Evolutionary conservation across 2,113 vertebrate species (phyloP).

Genomic region (Coptodon rendalli): DNA sequence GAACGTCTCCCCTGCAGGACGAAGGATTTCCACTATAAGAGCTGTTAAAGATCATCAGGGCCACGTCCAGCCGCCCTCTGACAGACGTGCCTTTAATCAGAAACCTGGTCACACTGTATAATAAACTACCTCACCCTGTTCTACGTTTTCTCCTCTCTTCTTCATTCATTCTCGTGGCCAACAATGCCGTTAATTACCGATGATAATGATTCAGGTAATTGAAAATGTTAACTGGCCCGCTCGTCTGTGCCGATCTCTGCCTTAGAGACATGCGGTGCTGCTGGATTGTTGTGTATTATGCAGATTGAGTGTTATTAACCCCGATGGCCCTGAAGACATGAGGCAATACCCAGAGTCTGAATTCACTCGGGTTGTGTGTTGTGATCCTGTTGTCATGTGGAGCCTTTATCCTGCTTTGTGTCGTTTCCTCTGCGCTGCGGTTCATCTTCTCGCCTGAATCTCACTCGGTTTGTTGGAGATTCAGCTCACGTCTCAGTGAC

Average conservation of each 20-base stretch:
- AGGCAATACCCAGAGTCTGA: slow-evolving; percentile 21
- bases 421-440: not conserved
- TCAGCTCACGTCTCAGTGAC: not conserved
- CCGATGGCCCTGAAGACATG: slow-evolving; percentile 5
- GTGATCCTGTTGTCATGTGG: not conserved
- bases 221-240: not conserved
- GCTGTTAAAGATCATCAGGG: not conserved
- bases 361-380: not conserved
- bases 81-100: not conserved
- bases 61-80: not conserved
- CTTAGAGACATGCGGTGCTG: not conserved
- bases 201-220: not conserved
- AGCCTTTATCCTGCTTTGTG: not conserved
- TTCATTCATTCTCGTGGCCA: not conserved
- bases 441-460: not conserved
- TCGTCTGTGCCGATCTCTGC: not conserved
- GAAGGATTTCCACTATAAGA: not conserved
- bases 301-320: slow-evolving; percentile 18
- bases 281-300: not conserved
- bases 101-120: not conserved
- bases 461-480: not conserved
- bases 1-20: not conserved
- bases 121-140: not conserved
- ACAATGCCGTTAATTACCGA: not conserved
- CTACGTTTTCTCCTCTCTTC: not conserved